phyloP scores from a whole-genome alignment of 2,113 vertebrate genomes.

The Hyla sarda region DNA sequence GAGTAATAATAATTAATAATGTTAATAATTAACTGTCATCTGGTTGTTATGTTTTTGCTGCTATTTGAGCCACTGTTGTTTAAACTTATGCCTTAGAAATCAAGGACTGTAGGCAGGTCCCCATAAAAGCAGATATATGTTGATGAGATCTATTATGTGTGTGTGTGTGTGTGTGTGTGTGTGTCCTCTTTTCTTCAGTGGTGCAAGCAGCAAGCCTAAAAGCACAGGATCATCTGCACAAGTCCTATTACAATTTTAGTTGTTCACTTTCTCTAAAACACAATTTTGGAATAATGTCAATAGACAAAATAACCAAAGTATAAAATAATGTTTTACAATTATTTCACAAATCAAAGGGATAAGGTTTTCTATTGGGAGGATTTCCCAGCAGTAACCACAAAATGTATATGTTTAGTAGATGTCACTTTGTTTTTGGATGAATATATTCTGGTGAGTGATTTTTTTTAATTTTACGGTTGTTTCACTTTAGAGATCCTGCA shows the following conservation, averaged over 20 bases:
- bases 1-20: not conserved
- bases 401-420: too few relatives aligned
- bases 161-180: too few relatives aligned
- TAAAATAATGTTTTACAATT: not conserved
- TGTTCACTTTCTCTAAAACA: not conserved
- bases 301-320: not conserved
- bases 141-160: too few relatives aligned
- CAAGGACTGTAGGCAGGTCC: not conserved
- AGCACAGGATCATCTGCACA: not conserved
- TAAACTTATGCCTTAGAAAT: not conserved
- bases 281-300: not conserved
- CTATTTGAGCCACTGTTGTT: not conserved
- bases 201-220: not conserved
- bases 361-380: too few relatives aligned
- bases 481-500: too few relatives aligned
- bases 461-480: too few relatives aligned
- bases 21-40: too few relatives aligned
- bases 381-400: too few relatives aligned
- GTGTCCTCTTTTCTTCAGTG: too few relatives aligned
- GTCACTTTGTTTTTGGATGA: too few relatives aligned
- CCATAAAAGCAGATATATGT: not conserved
- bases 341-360: not conserved
- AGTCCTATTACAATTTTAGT: too few relatives aligned
- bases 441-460: not conserved
- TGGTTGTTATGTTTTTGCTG: not conserved